Evolutionary conservation across 1,140 invertebrate species (phyloP), one percentile per base, ranked within the genome.

Genomic region (Euura saliciscinereae): DNA sequence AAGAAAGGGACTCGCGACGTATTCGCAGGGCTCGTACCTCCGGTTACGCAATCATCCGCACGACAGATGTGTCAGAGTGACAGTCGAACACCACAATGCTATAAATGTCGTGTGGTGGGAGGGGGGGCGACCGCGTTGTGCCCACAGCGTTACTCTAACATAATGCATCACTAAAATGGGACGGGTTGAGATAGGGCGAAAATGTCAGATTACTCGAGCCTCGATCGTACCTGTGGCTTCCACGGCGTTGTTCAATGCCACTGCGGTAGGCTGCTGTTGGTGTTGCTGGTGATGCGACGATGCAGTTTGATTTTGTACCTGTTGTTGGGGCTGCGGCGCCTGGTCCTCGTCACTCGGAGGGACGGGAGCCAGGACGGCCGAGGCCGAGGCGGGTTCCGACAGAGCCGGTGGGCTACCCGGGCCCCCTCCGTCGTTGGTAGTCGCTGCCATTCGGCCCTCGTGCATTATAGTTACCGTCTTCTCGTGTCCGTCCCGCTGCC

Each of bases 361-460:
- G 65, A 70, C 3, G 43, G 70, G 44, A 65, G 45, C 13, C 13
- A 66, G 28, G 74, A 75, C 46, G 78, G 73, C 65, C 78, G 77
- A 65, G 76, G 78, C 6, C 45, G 78, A 75, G 45, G 78, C 74
- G 44, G 79, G 76, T 75, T 82, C 79, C 72, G 80, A 71, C 71
- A 76, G 76, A 66, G 75, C 71, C 44, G 76, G 76, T 46, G 44
- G 68, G 74, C 66, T 71, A 67, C 69, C 76, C 71, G 70, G 69
- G 8, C 44, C 74, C 67, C 73, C 69, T 75, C 73, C 71, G 77
- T 75, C 73, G 72, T 65, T 78, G 78, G 71, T 68, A 69, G 80
- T 76, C 71, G 81, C 76, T 81, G 78, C 79, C 85, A 86, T 86
- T 83, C 80, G 80, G 78, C 76, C 79, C 78, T 85, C 78, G 78